These are phyloP conservation scores for Saccostrea cuccullata DNA, from an alignment of 1,140 invertebrate species.

Conservation along the genomic window DNA sequence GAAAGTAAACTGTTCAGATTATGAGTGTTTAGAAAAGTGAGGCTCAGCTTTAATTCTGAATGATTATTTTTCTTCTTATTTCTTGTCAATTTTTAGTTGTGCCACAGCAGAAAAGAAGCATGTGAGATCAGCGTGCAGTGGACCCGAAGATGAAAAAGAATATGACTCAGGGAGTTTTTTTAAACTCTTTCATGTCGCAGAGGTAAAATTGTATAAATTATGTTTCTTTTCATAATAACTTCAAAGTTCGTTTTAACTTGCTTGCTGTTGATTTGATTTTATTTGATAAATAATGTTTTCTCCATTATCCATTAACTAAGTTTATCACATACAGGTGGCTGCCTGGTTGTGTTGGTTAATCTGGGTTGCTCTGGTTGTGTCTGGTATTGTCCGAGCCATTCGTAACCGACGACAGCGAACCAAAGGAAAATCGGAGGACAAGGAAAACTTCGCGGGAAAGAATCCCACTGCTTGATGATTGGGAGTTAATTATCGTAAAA, in stretches of 20 bases:
- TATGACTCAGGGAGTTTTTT: not conserved
- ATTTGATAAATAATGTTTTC: too few relatives aligned
- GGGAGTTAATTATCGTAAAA: too few relatives aligned
- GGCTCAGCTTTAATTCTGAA: too few relatives aligned
- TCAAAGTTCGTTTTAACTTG: too few relatives aligned
- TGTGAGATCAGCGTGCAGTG: not conserved
- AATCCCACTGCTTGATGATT: slow-evolving; percentile 39
- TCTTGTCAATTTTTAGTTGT: not conserved
- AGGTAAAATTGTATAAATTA: not conserved
- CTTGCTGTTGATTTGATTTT: too few relatives aligned
- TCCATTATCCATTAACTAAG: too few relatives aligned
- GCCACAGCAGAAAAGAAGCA: slow-evolving; percentile 8
- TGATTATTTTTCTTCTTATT: not conserved
- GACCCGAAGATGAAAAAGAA: not conserved
- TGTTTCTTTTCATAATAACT: not conserved
- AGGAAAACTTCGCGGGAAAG: slow-evolving; percentile 38
- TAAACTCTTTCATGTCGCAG: not conserved
- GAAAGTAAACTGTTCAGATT: too few relatives aligned
- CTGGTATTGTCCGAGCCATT: slow-evolving; percentile 51
- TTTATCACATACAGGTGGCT: slow-evolving; percentile 37
- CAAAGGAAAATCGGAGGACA: slow-evolving; percentile 30
- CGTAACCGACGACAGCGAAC: slow-evolving; percentile 50
- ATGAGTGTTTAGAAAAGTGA: too few relatives aligned
- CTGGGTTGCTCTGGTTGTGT: slow-evolving; percentile 46
- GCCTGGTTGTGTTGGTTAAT: slow-evolving; percentile 51